Evolutionary conservation across 2,113 vertebrate genomes (phyloP).

Genomic region (Abramis brama): DNA sequence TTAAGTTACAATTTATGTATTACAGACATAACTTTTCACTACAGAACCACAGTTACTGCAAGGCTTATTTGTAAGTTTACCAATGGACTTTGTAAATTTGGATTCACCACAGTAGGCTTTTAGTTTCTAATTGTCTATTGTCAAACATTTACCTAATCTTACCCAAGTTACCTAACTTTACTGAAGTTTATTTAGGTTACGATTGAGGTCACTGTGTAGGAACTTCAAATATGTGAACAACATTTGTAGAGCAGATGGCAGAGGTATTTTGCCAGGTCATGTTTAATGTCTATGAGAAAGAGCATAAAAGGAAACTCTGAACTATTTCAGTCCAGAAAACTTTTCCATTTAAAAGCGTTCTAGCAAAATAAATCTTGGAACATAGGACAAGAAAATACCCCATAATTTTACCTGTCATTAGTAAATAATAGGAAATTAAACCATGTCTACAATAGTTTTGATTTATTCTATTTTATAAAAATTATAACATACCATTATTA

Average conservation of each 20-base stretch:
- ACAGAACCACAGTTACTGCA: background rate
- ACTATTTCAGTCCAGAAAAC: background rate
- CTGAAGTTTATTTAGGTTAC: background rate
- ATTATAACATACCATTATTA: too few species aligned
- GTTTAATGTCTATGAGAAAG: background rate
- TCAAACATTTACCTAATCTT: constrained; percentile 34
- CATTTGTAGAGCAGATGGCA: background rate
- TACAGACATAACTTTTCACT: background rate
- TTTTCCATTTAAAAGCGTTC: too few species aligned
- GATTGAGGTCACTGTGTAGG: background rate
- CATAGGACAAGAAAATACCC: background rate
- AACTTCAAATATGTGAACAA: constrained; percentile 28
- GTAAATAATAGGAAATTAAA: background rate
- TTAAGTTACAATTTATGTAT: constrained; percentile 50
- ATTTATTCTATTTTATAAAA: too few species aligned
- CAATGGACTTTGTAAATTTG: constrained; percentile 42
- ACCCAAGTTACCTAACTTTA: background rate
- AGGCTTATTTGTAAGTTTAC: background rate
- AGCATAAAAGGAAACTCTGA: background rate
- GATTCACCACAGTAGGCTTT: background rate
- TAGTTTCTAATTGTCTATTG: constrained; percentile 26
- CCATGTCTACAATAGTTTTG: too few species aligned
- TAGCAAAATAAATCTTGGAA: background rate
- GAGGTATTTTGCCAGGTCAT: background rate
- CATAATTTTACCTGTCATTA: background rate